Evolutionary conservation across 1,140 invertebrate genomes (phyloP), one percentile per base, ranked within the genome.

Genomic region (Thalassaphorura encarpata): DNA sequence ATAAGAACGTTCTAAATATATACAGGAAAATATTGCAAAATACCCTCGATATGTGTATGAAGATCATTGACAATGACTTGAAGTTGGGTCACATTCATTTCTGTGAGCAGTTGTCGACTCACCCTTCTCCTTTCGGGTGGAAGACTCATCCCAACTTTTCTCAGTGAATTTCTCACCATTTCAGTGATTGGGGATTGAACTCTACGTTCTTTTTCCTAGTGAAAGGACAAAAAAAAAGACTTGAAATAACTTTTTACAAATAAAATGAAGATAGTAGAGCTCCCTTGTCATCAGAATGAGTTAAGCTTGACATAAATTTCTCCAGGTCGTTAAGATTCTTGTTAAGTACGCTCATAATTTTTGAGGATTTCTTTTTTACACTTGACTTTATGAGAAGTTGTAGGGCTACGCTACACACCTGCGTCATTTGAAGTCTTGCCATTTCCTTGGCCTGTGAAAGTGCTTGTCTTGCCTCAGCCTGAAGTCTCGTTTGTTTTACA

Each of bases 51-150:
- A 74, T 92, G 85, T 42, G 87, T 84, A 72, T 93, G 90, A 48
- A 95, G 74, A 74, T 93, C 89, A 74, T 96, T 95, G 16, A 93
- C 89, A 61, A 96, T 84, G 40, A 95, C 86, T 80, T 95, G 91
- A 49, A 95, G 74, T 69, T 95, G 90, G n/a, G 89, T 85, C 50
- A 95, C 80, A 73, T 93, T 94, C 81, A 96, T 87, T 69, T 93
- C 87, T 28, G 85, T 87, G 47, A 95, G 75, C 61, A 91, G 79
- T 67, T 89, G 84, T 46, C 87, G 75, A 26, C 82, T 88, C 36
- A 94, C 75, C 59, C 87, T 78, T 53, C 85, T 78, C 65, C 85
- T 78, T 52, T 88, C 85, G 64, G 85, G 78, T 21, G 85, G 83
- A 59, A 93, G 82, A 53, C 83, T 82, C 47, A 91, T 81, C 43